Conservation (phyloP, 2,888 invertebrate species). For the Adelognathus sp. region DNA sequence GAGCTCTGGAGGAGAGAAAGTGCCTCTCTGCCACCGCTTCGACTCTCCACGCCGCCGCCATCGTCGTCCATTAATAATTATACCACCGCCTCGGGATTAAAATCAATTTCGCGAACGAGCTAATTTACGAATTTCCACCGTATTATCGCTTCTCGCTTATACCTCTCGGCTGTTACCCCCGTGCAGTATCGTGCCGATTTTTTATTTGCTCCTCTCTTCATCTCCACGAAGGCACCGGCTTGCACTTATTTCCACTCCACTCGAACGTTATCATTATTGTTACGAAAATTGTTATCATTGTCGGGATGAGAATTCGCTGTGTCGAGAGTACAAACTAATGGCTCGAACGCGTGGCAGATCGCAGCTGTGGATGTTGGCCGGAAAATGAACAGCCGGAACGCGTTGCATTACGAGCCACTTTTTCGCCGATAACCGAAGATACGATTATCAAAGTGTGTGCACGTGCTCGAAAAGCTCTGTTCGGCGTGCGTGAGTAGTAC, state of each 20-base stretch:
- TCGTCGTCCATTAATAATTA: constrained; percentile 68
- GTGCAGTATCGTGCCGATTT: neutral
- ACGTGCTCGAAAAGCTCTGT: neutral
- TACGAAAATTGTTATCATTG: constrained; percentile 33
- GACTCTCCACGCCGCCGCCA: constrained; percentile 18
- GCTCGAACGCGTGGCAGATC: constrained; percentile 52
- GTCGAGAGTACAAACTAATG: constrained; percentile 42
- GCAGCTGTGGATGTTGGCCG: constrained; percentile 32
- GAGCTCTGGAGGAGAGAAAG: constrained; percentile 35
- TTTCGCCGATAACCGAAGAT: constrained; percentile 53
- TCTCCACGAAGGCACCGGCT: constrained; percentile 1
- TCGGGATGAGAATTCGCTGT: constrained; percentile 43
- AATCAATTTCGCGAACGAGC: constrained; percentile 67
- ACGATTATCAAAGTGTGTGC: constrained; percentile 33
- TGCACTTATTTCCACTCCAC: constrained; percentile 6
- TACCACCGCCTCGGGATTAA: constrained; percentile 66
- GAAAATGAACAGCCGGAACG: constrained; percentile 48
- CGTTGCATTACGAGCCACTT: neutral
- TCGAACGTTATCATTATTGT: constrained; percentile 34
- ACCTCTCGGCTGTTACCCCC: constrained; percentile 26
- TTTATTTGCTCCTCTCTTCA: constrained; percentile 1
- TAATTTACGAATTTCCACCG: constrained; percentile 68
- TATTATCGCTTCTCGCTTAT: constrained; percentile 52
- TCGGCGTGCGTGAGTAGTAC: constrained; percentile 47
- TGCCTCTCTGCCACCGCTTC: constrained; percentile 4